These are phyloP conservation scores for Dissostichus mawsoni DNA, from an alignment of 2,113 vertebrate species.

Conservation along the genomic window DNA sequence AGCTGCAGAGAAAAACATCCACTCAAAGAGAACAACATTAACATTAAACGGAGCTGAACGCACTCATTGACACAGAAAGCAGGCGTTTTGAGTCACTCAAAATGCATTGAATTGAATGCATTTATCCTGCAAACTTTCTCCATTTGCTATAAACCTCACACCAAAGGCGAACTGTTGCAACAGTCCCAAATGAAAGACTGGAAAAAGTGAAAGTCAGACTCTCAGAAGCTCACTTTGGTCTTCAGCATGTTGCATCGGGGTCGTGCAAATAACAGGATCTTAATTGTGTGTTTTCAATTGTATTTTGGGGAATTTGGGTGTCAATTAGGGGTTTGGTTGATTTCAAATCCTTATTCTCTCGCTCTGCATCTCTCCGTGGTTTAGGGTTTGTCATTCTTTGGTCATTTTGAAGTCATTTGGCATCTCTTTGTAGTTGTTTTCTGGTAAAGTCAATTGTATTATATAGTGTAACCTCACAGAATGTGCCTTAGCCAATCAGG, in stretches of 20 bases:
- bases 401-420: too few relatives aligned
- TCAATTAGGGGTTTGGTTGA: background rate
- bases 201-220: background rate
- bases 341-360: too few relatives aligned
- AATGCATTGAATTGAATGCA: background rate
- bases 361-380: too few relatives aligned
- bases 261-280: background rate
- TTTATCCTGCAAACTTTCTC: background rate
- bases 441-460: too few relatives aligned
- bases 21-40: background rate
- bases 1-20: slow-evolving; percentile 31
- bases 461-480: too few relatives aligned
- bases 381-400: too few relatives aligned
- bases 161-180: background rate
- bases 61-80: background rate
- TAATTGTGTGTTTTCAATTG: background rate
- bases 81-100: background rate
- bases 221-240: background rate
- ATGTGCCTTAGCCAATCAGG: too few relatives aligned
- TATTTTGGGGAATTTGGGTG: background rate
- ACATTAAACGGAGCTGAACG: background rate
- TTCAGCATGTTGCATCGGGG: background rate
- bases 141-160: background rate
- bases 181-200: too few relatives aligned
- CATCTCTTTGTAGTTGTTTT: too few relatives aligned